Base-by-base conservation (phyloP, 2,888 invertebrate species). In the Xestia sexstrigata region DNA sequence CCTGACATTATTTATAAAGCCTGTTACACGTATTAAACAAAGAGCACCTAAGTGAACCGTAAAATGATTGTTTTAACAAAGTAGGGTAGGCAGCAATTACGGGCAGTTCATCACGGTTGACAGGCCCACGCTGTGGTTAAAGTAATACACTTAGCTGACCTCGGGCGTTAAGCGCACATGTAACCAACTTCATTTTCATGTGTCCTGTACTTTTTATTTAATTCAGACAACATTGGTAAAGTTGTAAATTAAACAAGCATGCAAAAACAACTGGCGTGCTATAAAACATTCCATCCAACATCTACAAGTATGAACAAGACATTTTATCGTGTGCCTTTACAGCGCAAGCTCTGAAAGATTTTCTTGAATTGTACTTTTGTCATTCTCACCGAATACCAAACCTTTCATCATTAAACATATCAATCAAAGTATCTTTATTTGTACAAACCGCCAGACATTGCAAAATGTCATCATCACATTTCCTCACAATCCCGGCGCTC, bases 131-230 rank as follows among this genome's bases (percentile, higher is more conserved):
- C 74, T 74, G 81, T 81, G 70, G 80, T 88, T 88, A 88, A 82
- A 81, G 84, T 88, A 89, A 88, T 88, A 85, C 87, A 89, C 83
- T 88, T 85, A 83, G 76, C 35, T 77, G 82, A 85, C 83, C 83
- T 88, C 86, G 62, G 73, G 63, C 68, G n/a, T 30, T 55, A 55
- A 52, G 74, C 49, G 47, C 65, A 76, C 70, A 49, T 76, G 76
- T 76, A 76, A 73, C 72, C 42, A 49, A 55, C 63, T 4, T 71
- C 76, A 66, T 73, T 78, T 70, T 52, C 49, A 58, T 39, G 68
- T 76, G 45, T 47, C 63, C 26, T 72, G 63, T 70, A 76, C 15
- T 67, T 11, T 60, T 23, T 71, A 66, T 69, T 76, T 67, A 68
- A 66, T 76, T 49, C 15, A 70, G 58, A 9, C 69, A 68, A 70